Evolutionary conservation across 2,113 vertebrate species (phyloP).

Genomic region (Notarius lentiginosus): DNA sequence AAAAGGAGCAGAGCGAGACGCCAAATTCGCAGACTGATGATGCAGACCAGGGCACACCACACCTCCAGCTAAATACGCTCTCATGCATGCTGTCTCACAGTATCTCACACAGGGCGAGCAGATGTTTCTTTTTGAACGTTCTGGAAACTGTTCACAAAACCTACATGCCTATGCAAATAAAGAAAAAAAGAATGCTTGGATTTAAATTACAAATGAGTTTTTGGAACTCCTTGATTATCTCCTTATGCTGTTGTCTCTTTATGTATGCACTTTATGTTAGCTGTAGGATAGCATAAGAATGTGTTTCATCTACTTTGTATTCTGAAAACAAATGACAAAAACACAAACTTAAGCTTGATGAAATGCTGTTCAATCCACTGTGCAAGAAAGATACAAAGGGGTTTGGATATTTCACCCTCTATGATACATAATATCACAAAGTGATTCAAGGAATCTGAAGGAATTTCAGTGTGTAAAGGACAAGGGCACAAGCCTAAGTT

Average conservation of each 20-base stretch:
- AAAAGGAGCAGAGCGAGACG: conserved; percentile 52
- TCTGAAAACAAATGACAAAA: neutral
- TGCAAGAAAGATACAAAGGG: too few relatives aligned
- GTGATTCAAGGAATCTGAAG: too few relatives aligned
- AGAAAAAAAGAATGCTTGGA: neutral
- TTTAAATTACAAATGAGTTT: neutral
- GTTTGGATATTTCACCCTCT: too few relatives aligned
- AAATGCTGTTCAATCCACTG: too few relatives aligned
- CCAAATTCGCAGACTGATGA: conserved; percentile 44
- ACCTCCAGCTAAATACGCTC: conserved; percentile 47
- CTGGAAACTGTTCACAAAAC: conserved; percentile 12
- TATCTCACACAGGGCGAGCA: conserved; percentile 38
- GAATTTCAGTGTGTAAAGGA: too few relatives aligned
- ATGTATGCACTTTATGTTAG: neutral
- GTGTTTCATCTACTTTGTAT: neutral
- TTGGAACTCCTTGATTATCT: neutral
- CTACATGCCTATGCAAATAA: neutral
- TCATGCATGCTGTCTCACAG: neutral
- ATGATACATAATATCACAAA: too few relatives aligned
- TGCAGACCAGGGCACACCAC: conserved; percentile 39
- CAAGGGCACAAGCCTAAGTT: too few relatives aligned
- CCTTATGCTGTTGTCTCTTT: neutral
- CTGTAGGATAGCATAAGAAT: neutral
- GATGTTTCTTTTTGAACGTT: conserved; percentile 54
- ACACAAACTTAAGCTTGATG: too few relatives aligned